Evolutionary conservation across 2,797 vertebrate species (phyloP).

Genomic region (Chromobotia macracanthus): DNA sequence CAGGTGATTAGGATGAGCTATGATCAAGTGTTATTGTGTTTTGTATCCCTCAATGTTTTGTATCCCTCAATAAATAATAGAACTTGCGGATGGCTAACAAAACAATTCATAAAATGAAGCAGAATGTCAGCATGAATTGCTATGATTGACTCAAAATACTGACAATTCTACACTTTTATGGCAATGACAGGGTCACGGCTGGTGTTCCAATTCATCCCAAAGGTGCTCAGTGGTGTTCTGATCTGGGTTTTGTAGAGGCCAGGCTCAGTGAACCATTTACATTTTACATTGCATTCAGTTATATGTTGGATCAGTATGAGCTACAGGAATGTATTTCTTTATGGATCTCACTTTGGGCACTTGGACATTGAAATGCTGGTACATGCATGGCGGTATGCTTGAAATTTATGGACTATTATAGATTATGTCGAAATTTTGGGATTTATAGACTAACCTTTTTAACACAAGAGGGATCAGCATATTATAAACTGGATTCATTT

Average conservation of each 20-base stretch:
- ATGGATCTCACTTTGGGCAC: too few relatives aligned
- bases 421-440: too few relatives aligned
- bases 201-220: background rate
- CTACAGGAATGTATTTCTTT: too few relatives aligned
- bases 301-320: too few relatives aligned
- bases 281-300: too few relatives aligned
- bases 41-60: conserved; percentile 14
- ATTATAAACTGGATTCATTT: too few relatives aligned
- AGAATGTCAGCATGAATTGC: background rate
- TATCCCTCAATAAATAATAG: background rate
- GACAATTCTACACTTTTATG: background rate
- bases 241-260: background rate
- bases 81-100: background rate
- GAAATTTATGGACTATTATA: too few relatives aligned
- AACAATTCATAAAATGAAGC: background rate
- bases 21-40: conserved; percentile 15
- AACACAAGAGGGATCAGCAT: too few relatives aligned
- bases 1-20: conserved; percentile 1
- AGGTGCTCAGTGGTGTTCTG: background rate
- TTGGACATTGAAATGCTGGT: too few relatives aligned
- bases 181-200: background rate
- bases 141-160: background rate
- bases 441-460: too few relatives aligned
- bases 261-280: background rate
- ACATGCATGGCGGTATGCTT: too few relatives aligned